phyloP scores from a whole-genome alignment of 2,113 vertebrate genomes.

The Riparia riparia region DNA sequence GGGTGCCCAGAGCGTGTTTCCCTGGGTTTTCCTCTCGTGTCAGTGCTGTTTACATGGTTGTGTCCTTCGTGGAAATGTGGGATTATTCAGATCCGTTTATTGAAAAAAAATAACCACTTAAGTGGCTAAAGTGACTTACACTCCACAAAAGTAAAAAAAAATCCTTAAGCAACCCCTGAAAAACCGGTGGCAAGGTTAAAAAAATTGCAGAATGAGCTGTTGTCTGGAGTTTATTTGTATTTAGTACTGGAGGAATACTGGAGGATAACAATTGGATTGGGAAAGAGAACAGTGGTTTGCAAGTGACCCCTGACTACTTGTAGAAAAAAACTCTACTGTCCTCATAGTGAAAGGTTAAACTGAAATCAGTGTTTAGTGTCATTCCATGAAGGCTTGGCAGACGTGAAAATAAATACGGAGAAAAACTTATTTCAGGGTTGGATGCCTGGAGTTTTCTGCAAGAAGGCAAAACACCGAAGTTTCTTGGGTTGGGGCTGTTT shows the following conservation, averaged over 20 bases:
- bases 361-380: neutral
- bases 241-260: neutral
- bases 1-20: accelerated
- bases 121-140: neutral
- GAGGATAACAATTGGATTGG: neutral
- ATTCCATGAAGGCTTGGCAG: neutral
- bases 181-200: neutral
- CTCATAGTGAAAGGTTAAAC: neutral
- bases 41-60: accelerated
- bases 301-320: neutral
- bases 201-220: neutral
- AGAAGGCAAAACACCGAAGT: neutral
- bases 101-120: accelerated
- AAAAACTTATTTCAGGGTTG: neutral
- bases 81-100: neutral
- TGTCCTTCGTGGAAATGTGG: neutral
- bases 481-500: neutral
- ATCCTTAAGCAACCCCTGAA: neutral
- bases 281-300: neutral
- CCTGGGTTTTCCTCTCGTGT: accelerated
- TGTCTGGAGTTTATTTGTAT: neutral
- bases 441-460: neutral
- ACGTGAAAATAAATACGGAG: neutral
- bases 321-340: neutral
- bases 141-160: too few relatives aligned